Conservation (phyloP, 2,797 vertebrate genomes). For the Florisuga fusca region DNA sequence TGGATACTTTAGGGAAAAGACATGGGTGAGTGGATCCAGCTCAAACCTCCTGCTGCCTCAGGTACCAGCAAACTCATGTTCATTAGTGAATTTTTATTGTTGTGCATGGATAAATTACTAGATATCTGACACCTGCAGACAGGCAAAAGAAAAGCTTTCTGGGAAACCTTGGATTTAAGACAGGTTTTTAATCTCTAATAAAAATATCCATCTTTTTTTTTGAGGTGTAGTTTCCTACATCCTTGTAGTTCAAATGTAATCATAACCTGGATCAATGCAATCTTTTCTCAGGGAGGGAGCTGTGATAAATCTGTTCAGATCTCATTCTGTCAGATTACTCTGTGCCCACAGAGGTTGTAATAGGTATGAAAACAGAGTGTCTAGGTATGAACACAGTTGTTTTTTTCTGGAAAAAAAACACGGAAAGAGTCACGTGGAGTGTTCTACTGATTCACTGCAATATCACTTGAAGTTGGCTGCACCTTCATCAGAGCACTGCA, state of each 20-base stretch:
- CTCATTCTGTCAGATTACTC: slow-evolving; percentile 2
- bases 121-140: slow-evolving; percentile 32
- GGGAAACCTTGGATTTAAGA: slow-evolving; percentile 27
- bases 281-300: neutral
- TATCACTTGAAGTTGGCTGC: neutral
- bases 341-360: slow-evolving; percentile 28
- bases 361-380: too few species aligned
- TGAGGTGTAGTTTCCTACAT: slow-evolving; percentile 20
- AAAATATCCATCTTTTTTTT: neutral
- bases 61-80: neutral
- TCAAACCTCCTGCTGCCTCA: slow-evolving; percentile 17
- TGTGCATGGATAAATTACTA: slow-evolving; percentile 43
- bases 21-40: neutral
- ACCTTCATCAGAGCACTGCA: neutral
- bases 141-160: slow-evolving; percentile 17
- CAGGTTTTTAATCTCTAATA: neutral
- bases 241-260: slow-evolving; percentile 10
- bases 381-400: slow-evolving; percentile 21
- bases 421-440: neutral
- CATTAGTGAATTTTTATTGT: slow-evolving; percentile 38
- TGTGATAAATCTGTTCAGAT: slow-evolving; percentile 37
- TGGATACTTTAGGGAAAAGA: slow-evolving; percentile 1
- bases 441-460: slow-evolving; percentile 8
- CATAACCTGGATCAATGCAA: slow-evolving; percentile 24
- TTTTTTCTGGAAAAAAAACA: neutral